Evolutionary conservation across 2,797 vertebrate genomes (phyloP), one percentile per base, ranked within the genome.

Genomic region (Mareca strepera): DNA sequence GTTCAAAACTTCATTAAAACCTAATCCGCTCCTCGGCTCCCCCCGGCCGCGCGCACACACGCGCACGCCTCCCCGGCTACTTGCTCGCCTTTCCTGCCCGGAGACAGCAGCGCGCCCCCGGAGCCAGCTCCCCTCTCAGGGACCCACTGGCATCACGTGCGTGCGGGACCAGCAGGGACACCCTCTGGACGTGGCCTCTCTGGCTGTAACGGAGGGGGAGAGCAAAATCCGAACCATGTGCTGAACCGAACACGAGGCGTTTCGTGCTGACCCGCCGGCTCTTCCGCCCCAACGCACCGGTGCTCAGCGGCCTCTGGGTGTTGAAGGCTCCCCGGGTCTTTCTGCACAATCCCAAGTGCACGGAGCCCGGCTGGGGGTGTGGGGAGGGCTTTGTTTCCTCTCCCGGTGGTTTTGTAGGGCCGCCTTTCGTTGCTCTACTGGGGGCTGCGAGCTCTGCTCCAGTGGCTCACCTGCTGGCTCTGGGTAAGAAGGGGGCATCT

Each of bases 381-480:
- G 50, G 44, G 22, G 15, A 48, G 31, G 59, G 64, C 41, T 84
- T 80, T 68, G 22, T 46, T 69, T 86, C 39, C 59, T 59, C 46
- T 48, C 46, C 46, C 13, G 46, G 23, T 23, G 14, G 21, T 46
- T 91, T 90, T 59, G 74, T 48, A 79, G 43, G 64, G 29, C 55
- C 69, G 76, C 16, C 69, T 82, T 74, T 80, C 67, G 73, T 92
- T 25, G 3, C 17, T 70, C 2, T 48, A 12, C 22, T 48, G 48
- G 23, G 46, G 64, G 64, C 64, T 26, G 48, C 7, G 7, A n/a
- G 31, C 29, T 56, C 31, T 48, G 46, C 46, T 48, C 46, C 46
- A 48, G 46, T 48, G 46, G 46, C 22, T 96, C 93, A 98, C 88
- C 93, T 89, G 97, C 88, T 96, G 70, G 69, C 83, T 97, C 41